Base-by-base conservation (phyloP, 2,888 invertebrate species). In the Synergus laeviventris region DNA sequence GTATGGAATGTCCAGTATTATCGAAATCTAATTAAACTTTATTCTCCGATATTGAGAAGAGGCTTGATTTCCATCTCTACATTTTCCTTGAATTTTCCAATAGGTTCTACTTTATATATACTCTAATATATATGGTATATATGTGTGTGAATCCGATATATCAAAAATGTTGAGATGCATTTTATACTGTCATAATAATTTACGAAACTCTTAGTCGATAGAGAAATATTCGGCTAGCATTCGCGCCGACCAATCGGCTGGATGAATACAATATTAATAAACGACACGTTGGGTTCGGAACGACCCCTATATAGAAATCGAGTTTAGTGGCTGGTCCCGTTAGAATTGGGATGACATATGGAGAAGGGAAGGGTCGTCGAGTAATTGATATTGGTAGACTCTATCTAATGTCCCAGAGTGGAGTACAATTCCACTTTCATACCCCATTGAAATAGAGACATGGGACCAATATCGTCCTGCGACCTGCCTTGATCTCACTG, bases 391-490 rank as follows among this genome's bases (percentile, higher is more conserved):
- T 45, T 66, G 66, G 45, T 66, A 45, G 45, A 66, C 21, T 12
- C 56, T 21, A 21, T 18, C 56, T 56, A 56, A 56, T 56, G 56
- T 56, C 56, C 56, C 56, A 56, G 56, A 56, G 56, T 21, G 42
- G 66, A 45, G 21, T 42, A 39, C 21, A 64, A 42, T 64, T 42
- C 66, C 66, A 66, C 66, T 66, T 66, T 66, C 66, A 66, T 66
- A 45, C 45, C 21, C 45, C 24, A 45, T 45, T 66, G 66, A 45
- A 79, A 78, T 74, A 79, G 77, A 79, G 75, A 76, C 80, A 78
- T 79, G 82, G 81, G 81, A 85, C 84, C 84, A 81, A 85, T 86
- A 87, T 87, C 81, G 84, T 82, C 84, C 85, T 86, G 84, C 81
- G 84, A 82, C 84, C 85, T 86, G 84, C 83, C 82, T 81, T 81